phyloP scores from a whole-genome alignment of 2,113 vertebrate species.

The Hiodon alosoides region DNA sequence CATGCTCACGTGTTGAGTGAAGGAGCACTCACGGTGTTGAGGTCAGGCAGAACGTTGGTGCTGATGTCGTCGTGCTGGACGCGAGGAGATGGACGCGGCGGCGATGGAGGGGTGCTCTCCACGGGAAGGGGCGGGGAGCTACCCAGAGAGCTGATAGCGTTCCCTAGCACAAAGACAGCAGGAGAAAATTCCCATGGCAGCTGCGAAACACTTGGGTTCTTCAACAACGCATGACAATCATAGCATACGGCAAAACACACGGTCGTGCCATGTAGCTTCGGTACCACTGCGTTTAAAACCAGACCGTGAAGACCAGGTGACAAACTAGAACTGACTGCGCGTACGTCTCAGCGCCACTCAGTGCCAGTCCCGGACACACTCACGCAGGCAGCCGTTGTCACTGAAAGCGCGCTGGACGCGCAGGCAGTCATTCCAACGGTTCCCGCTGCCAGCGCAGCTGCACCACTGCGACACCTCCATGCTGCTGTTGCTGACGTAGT shows the following conservation, averaged over 20 bases:
- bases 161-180: not conserved
- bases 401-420: constrained; percentile 60
- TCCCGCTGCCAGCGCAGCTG: constrained; percentile 68
- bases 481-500: constrained; percentile 66
- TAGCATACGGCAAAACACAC: no score
- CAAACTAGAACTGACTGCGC: no score
- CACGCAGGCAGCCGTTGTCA: constrained; percentile 68
- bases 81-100: not conserved
- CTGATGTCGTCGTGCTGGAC: constrained; percentile 4
- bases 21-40: constrained; percentile 17
- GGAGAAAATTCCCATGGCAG: no score
- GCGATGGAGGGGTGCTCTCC: not conserved
- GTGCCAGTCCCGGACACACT: constrained; percentile 31
- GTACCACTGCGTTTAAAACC: no score
- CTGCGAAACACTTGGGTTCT: no score
- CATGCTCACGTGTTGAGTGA: no score
- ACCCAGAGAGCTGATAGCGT: constrained; percentile 11
- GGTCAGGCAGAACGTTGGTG: constrained; percentile 11
- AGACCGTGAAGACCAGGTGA: no score
- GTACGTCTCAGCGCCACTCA: not conserved
- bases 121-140: not conserved
- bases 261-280: no score
- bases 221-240: no score
- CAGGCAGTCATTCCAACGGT: constrained; percentile 67
- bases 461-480: constrained; percentile 66